Conservation (phyloP, 2,113 vertebrate genomes). For the Lophura nycthemera region DNA sequence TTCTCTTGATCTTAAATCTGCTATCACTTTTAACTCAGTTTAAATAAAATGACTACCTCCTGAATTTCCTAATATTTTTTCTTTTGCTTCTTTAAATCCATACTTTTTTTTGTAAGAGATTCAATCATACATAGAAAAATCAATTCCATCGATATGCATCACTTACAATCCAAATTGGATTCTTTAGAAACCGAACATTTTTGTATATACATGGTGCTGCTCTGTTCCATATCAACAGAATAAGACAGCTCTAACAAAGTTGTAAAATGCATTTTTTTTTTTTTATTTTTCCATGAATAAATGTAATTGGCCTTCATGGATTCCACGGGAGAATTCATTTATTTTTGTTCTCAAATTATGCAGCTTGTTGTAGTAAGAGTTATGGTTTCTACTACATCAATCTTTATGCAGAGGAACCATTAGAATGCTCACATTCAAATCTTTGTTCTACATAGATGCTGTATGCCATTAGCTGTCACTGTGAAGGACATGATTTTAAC, state of each 20-base stretch:
- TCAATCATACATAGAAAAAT: background rate
- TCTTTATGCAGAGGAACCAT: background rate
- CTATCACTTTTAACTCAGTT: background rate
- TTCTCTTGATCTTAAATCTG: background rate
- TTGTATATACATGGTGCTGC: background rate
- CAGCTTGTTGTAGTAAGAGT: background rate
- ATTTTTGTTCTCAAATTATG: background rate
- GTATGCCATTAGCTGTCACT: background rate
- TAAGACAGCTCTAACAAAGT: background rate
- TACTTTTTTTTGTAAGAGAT: background rate
- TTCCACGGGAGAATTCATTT: background rate
- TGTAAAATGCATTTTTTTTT: fast-evolving
- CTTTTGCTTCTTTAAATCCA: background rate
- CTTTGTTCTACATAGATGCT: background rate
- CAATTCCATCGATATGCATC: fast-evolving
- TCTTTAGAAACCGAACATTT: background rate
- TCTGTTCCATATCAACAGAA: background rate
- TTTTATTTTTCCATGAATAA: background rate
- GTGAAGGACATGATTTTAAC: background rate
- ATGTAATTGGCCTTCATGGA: background rate
- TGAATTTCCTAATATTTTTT: background rate
- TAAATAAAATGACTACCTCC: background rate
- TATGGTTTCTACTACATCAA: background rate
- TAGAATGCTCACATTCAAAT: background rate
- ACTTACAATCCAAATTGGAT: background rate